Evolutionary conservation across 2,888 invertebrate species (phyloP).

Genomic region (Chirona hameri): DNA sequence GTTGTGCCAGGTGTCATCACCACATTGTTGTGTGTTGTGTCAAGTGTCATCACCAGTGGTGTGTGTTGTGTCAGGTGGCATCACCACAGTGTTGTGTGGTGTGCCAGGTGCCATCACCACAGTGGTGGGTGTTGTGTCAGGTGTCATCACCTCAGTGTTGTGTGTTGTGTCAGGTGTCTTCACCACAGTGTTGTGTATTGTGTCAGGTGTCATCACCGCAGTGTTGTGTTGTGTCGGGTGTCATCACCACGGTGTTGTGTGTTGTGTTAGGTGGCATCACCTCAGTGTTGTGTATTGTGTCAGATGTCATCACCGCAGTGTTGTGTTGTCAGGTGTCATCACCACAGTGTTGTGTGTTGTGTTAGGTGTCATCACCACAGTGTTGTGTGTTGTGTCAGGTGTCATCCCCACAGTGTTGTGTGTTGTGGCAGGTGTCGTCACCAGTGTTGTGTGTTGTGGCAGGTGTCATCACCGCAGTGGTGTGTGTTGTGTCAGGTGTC

Average conservation of each 20-base stretch:
- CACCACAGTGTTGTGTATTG: constrained; percentile 58
- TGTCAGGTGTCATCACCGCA: constrained; percentile 58
- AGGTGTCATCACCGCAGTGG: constrained; percentile 70
- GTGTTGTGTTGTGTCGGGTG: constrained; percentile 64
- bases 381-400: constrained; percentile 54
- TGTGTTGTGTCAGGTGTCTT: constrained; percentile 55
- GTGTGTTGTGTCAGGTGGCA: constrained; percentile 54
- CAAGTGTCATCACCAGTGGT: no score
- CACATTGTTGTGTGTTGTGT: constrained; percentile 48
- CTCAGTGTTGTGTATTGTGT: no score
- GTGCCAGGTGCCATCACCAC: constrained; percentile 61
- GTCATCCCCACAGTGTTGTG: no score
- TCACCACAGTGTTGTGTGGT: constrained; percentile 62
- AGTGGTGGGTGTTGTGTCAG: constrained; percentile 74
- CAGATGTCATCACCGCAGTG: constrained; percentile 66
- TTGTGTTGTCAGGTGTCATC: constrained; percentile 55
- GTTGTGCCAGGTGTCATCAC: constrained; percentile 58
- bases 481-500: constrained; percentile 51
- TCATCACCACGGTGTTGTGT: constrained; percentile 66
- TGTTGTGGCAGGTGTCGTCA: constrained; percentile 53
- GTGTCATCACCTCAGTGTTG: no score
- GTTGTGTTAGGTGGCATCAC: constrained; percentile 50
- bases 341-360: constrained; percentile 58
- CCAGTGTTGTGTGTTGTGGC: no score
- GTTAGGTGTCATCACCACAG: constrained; percentile 63